Conservation (phyloP, 2,888 invertebrate genomes). For the Acronicta alni region DNA sequence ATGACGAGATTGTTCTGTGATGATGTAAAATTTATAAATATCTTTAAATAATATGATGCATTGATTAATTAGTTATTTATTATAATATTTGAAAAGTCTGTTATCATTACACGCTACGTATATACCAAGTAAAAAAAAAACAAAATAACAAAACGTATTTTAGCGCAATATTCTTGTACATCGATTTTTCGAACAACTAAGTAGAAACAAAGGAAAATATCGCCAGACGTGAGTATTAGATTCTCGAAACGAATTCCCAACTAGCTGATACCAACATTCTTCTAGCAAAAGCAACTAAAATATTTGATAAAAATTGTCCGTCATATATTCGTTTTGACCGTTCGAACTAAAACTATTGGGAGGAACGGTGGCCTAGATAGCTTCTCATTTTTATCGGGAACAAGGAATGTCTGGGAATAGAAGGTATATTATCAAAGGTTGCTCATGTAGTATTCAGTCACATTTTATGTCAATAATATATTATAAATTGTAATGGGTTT, state of each 20-base stretch:
- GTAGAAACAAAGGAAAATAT: too few relatives aligned
- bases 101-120: too few relatives aligned
- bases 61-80: too few relatives aligned
- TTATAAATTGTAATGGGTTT: too few relatives aligned
- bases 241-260: neutral
- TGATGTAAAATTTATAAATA: too few relatives aligned
- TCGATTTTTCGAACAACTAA: too few relatives aligned
- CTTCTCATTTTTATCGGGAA: conserved; percentile 40
- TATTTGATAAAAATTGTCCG: conserved; percentile 24
- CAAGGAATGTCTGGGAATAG: conserved; percentile 29
- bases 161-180: too few relatives aligned
- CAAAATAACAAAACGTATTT: too few relatives aligned
- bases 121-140: too few relatives aligned
- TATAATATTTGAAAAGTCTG: too few relatives aligned
- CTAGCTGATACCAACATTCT: neutral
- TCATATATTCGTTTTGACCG: conserved; percentile 27
- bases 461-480: too few relatives aligned
- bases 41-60: too few relatives aligned
- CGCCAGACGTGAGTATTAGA: neutral
- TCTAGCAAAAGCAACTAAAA: conserved; percentile 19
- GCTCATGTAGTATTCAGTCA: neutral
- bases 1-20: neutral
- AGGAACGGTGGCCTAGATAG: conserved; percentile 19
- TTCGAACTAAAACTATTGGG: conserved; percentile 40
- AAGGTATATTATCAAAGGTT: conserved; percentile 17